Conservation (phyloP, 2,888 invertebrate genomes). For the Agonopterix subpropinquella region DNA sequence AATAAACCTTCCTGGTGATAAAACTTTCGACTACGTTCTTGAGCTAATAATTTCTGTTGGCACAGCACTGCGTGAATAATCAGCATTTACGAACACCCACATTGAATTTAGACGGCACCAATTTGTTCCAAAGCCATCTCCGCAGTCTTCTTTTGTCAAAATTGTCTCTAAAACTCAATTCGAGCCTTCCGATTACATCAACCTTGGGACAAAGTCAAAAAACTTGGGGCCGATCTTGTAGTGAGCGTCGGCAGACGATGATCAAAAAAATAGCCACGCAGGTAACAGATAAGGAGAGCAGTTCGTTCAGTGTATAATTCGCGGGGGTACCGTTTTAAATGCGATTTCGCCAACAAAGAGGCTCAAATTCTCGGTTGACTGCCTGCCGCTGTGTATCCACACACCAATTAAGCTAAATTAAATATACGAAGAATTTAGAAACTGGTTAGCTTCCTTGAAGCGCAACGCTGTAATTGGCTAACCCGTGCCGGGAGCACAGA, state of each 20-base stretch:
- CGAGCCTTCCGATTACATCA: conserved; percentile 11
- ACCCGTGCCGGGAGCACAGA: conserved; percentile 60
- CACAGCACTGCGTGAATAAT: not conserved
- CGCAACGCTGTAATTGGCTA: conserved; percentile 72
- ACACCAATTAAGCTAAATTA: conserved; percentile 73
- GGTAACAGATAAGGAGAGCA: conserved; percentile 31
- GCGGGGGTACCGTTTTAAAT: conserved; percentile 55
- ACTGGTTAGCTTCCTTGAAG: conserved; percentile 73
- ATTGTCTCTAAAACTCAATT: conserved; percentile 8
- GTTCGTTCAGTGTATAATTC: conserved; percentile 29
- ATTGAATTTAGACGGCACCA: not conserved
- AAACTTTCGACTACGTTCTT: no score
- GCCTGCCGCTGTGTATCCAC: conserved; percentile 60
- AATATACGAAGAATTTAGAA: conserved; percentile 75
- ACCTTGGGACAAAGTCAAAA: conserved; percentile 9
- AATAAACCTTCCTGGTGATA: no score
- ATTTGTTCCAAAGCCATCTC: not conserved
- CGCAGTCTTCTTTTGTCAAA: conserved; percentile 7
- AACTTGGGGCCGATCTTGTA: conserved; percentile 4
- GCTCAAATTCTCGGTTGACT: conserved; percentile 68
- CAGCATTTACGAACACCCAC: not conserved
- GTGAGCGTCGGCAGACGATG: conserved; percentile 9
- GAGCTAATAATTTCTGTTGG: no score
- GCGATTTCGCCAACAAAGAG: conserved; percentile 64
- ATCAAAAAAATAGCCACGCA: conserved; percentile 16